These are phyloP conservation scores for Melangyna quadrimaculata DNA, from an alignment of 2,888 invertebrate genomes.

Conservation along the genomic window DNA sequence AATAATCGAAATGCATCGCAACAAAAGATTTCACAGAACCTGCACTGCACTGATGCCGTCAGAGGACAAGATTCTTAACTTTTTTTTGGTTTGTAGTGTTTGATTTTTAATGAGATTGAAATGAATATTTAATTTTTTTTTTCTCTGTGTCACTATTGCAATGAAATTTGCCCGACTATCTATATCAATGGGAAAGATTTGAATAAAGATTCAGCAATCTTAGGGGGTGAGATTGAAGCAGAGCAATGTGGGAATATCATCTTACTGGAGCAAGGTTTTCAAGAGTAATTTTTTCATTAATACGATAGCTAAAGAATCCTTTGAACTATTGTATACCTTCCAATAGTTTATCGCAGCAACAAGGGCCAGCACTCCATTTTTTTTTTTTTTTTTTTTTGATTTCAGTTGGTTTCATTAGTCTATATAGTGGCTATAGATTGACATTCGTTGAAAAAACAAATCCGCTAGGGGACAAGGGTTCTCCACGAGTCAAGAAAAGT, in stretches of 20 bases:
- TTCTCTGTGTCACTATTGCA: neutral
- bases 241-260: neutral
- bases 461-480: no score
- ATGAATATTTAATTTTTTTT: slow-evolving; percentile 48
- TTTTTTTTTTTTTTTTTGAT: no score
- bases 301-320: no score
- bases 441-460: no score
- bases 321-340: no score
- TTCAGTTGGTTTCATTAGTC: no score
- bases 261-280: neutral
- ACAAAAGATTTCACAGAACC: slow-evolving; percentile 55
- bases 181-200: neutral
- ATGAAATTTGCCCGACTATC: neutral
- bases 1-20: slow-evolving; percentile 60
- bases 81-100: slow-evolving; percentile 7
- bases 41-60: neutral
- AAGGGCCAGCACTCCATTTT: no score
- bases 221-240: no score
- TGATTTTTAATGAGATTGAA: slow-evolving; percentile 59
- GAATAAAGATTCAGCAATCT: neutral
- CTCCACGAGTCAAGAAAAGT: no score
- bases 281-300: no score
- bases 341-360: no score
- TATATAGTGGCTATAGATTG: no score
- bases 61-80: slow-evolving; percentile 42